A percentile compares a stretch with the other conserved stretches of the same genome.
phyloP scores from a whole-genome alignment of 35 echinoderm and acorn worm genomes.

The Ophioderma brevispina region DNA sequence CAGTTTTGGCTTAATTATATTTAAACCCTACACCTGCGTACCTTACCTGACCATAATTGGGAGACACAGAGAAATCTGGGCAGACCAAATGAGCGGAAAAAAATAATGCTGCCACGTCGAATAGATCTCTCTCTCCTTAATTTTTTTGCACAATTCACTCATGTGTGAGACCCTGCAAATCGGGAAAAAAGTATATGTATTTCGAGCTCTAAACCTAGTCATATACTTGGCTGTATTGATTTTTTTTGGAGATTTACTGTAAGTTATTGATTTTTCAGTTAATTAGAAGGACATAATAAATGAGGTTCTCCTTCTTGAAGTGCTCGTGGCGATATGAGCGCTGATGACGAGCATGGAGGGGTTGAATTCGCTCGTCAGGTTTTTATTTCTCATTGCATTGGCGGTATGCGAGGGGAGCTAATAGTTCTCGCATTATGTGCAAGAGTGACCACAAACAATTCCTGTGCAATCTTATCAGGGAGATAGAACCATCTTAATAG shows the following conservation, averaged over 20 bases:
- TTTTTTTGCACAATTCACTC: too few relatives aligned
- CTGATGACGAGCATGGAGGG: too few relatives aligned
- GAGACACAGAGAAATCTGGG: background rate
- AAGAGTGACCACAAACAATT: too few relatives aligned
- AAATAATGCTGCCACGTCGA: background rate
- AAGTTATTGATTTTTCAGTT: slow-evolving; percentile 79
- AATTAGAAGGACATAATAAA: slow-evolving; percentile 69
- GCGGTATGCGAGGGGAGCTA: too few relatives aligned
- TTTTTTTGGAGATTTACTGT: slow-evolving; percentile 60
- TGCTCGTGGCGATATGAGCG: background rate
- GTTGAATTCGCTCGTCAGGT: too few relatives aligned
- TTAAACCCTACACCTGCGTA: background rate
- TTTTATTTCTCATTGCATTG: too few relatives aligned
- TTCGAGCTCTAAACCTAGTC: background rate
- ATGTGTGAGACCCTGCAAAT: too few relatives aligned
- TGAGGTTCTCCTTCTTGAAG: slow-evolving; percentile 34
- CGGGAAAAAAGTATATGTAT: too few relatives aligned
- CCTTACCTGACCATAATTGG: background rate
- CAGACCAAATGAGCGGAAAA: background rate
- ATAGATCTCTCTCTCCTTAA: too few relatives aligned
- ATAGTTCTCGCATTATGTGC: too few relatives aligned
- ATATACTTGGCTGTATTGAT: slow-evolving; percentile 36
- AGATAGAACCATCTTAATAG: too few relatives aligned
- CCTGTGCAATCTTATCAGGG: too few relatives aligned
- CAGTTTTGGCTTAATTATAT: slow-evolving; percentile 7